These are phyloP conservation scores for Austrofundulus limnaeus DNA, from an alignment of 2,113 vertebrate genomes.

Conservation along the genomic window DNA sequence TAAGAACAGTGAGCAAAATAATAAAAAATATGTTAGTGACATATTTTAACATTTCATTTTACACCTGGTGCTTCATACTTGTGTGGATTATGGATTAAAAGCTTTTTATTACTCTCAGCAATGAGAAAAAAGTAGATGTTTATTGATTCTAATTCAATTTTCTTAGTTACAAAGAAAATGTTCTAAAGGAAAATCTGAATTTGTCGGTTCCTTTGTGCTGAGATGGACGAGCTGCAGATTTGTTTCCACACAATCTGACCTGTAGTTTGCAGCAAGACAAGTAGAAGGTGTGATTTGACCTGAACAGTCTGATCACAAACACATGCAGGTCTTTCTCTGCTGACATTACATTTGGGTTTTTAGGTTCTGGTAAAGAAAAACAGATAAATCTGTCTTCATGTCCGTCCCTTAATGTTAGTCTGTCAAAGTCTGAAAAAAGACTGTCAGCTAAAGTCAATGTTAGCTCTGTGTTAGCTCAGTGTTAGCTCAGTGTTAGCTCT, in stretches of 20 bases:
- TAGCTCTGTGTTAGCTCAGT: too few relatives aligned
- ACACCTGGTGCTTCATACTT: too few relatives aligned
- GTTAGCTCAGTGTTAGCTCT: too few relatives aligned
- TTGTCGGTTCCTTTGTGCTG: constrained; percentile 22
- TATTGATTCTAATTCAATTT: too few relatives aligned
- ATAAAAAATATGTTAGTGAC: too few relatives aligned
- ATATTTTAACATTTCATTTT: too few relatives aligned
- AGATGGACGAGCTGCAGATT: constrained; percentile 38
- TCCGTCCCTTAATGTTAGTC: neutral
- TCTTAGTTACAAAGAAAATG: too few relatives aligned
- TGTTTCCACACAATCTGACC: constrained; percentile 47
- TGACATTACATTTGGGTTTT: neutral
- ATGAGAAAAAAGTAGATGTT: too few relatives aligned
- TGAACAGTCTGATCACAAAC: too few relatives aligned
- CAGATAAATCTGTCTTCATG: constrained; percentile 6
- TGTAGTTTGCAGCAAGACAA: constrained; percentile 31
- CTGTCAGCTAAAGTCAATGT: neutral
- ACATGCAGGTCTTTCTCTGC: constrained; percentile 29
- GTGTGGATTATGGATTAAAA: too few relatives aligned
- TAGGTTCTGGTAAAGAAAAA: neutral
- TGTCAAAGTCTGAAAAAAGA: neutral
- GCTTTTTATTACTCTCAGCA: too few relatives aligned
- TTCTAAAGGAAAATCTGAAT: neutral
- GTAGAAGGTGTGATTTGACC: constrained; percentile 41
- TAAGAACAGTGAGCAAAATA: too few relatives aligned